phyloP scores from a whole-genome alignment of 2,888 invertebrate species.

The Netelia fuscicornis region DNA sequence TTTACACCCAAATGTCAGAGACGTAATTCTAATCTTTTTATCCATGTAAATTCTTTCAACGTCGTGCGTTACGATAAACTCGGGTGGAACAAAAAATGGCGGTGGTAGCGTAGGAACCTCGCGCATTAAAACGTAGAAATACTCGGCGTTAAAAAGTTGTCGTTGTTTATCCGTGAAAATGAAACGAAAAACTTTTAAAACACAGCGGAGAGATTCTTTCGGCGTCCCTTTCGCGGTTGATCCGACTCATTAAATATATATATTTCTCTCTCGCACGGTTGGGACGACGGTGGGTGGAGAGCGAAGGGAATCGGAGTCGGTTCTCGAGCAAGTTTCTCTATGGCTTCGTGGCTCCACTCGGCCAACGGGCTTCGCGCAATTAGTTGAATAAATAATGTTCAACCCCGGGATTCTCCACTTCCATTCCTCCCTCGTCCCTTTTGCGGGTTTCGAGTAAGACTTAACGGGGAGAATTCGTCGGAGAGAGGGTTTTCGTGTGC shows the following conservation, averaged over 20 bases:
- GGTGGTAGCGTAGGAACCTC: background rate
- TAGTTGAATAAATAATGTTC: slow-evolving; percentile 79
- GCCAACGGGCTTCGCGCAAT: slow-evolving; percentile 72
- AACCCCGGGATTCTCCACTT: slow-evolving; percentile 66
- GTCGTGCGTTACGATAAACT: background rate
- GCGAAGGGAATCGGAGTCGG: slow-evolving; percentile 37
- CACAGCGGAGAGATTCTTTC: slow-evolving; percentile 7
- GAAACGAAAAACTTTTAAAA: slow-evolving; percentile 8
- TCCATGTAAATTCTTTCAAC: too few relatives aligned
- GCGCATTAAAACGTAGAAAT: background rate
- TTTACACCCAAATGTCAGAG: background rate
- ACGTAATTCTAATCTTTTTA: background rate
- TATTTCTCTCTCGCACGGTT: background rate
- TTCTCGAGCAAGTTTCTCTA: slow-evolving; percentile 55
- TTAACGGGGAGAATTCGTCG: slow-evolving; percentile 18
- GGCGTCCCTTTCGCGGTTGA: slow-evolving; percentile 45
- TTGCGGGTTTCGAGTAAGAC: slow-evolving; percentile 6
- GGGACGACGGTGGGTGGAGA: background rate
- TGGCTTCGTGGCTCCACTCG: slow-evolving; percentile 63
- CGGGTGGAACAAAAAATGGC: background rate
- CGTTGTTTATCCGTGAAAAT: slow-evolving; percentile 9
- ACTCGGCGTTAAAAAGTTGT: background rate
- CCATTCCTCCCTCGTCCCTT: slow-evolving; percentile 55
- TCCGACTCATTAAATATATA: slow-evolving; percentile 52
- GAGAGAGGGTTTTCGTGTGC: slow-evolving; percentile 6